Evolutionary conservation across 2,888 invertebrate genomes (phyloP), one percentile per base, ranked within the genome.

Genomic region (Amorpha juglandis): DNA sequence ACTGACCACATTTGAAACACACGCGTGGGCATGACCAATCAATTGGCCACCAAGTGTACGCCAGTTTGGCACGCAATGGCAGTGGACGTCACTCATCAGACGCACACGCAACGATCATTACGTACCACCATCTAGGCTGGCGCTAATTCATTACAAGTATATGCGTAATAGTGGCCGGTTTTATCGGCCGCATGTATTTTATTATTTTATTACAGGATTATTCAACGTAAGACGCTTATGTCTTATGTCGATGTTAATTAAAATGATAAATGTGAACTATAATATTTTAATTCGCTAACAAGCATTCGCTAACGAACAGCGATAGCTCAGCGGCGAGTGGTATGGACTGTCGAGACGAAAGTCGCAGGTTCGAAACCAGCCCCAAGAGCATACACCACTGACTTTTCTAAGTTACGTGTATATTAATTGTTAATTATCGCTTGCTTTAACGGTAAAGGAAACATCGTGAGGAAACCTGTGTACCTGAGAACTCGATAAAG

Each of bases 31-130:
- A 64, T 66, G 66, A 62, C 64, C 68, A 69, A 68, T 75, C 62
- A 68, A 68, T 74, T 62, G 69, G 62, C 62, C 62, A 69, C 55
- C 47, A 72, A 74, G 69, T 75, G 76, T 62, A 52, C 33, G 58
- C 52, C 42, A 65, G 21, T 73, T 74, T 68, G 64, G 63, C 63
- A 70, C 65, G 42, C 65, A 69, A 69, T 63, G 64, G 19, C 42
- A 16, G 70, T 63, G 64, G 16, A 48, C 27, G 62, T 58, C 47
- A 33, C 50, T 45, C 47, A 62, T 9, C 53, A 53, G 58, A 63
- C 67, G 63, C 50, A 48, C 12, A 52, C 53, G 45, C 58, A 58
- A 58, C 58, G 7, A 12, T 58, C 38, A 58, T 58, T 38, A 35
- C 35, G 48, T 53, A 50, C 53, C 74, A 72, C 67, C 72, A 51